These are phyloP conservation scores for Pachypanchax playfairii DNA, from an alignment of 2,113 vertebrate genomes.

Conservation along the genomic window DNA sequence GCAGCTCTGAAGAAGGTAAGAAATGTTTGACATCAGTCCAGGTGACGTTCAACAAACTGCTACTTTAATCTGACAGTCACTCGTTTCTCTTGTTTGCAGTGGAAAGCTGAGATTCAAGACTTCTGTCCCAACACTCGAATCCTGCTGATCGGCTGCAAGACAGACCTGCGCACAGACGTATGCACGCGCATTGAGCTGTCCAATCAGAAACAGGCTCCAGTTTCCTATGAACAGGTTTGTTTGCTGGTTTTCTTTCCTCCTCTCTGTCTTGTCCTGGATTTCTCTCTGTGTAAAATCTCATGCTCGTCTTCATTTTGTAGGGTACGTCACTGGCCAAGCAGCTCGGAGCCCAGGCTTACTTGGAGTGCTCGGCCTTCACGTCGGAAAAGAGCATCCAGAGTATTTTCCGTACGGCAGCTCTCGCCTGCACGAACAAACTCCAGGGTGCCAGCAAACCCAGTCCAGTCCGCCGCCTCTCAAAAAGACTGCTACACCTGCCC, in stretches of 20 bases:
- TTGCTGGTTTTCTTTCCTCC: neutral
- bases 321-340: constrained; percentile 89
- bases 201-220: constrained; percentile 89
- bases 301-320: constrained; percentile 56
- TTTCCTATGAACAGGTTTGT: constrained; percentile 93
- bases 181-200: constrained; percentile 96
- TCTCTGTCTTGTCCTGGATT: too few relatives aligned
- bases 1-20: constrained; percentile 90
- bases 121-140: constrained; percentile 91
- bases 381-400: constrained; percentile 95
- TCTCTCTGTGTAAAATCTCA: neutral
- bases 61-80: neutral
- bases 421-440: constrained; percentile 85
- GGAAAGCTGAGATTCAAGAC: constrained; percentile 94
- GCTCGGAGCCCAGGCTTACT: constrained; percentile 88
- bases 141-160: constrained; percentile 93
- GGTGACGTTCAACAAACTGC: neutral
- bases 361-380: constrained; percentile 95
- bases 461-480: constrained; percentile 87
- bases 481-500: constrained; percentile 90
- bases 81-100: constrained; percentile 75
- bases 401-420: constrained; percentile 87
- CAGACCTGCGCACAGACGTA: constrained; percentile 91
- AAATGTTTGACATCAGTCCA: too few relatives aligned
- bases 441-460: constrained; percentile 79